These are phyloP conservation scores for Onthophagus taurus DNA, from an alignment of 1,140 invertebrate genomes.

Conservation along the genomic window DNA sequence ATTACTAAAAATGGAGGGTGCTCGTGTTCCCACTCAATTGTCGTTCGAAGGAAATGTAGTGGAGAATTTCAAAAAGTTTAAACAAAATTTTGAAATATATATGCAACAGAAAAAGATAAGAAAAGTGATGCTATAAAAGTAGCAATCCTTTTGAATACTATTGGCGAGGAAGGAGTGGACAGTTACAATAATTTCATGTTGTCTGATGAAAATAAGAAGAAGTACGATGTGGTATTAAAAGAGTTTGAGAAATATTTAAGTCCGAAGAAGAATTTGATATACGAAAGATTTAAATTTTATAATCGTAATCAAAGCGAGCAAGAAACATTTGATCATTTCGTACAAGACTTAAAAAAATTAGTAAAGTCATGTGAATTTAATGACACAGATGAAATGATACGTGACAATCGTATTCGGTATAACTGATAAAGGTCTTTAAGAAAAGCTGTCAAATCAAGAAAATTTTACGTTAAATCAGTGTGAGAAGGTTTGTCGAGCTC, in stretches of 20 bases:
- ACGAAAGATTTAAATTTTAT: slow-evolving; percentile 22
- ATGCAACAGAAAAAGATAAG: no score
- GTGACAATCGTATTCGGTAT: slow-evolving; percentile 31
- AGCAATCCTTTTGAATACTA: no score
- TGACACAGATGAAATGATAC: slow-evolving; percentile 17
- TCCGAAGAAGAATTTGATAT: background rate
- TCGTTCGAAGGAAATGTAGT: no score
- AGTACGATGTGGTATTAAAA: no score
- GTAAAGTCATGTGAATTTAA: background rate
- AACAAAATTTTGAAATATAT: no score
- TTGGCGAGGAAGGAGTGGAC: no score
- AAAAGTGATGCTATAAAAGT: no score
- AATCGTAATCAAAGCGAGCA: slow-evolving; percentile 18
- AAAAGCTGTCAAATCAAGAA: slow-evolving; percentile 25
- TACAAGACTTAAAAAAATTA: background rate
- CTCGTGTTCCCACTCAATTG: no score
- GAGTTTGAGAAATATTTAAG: background rate
- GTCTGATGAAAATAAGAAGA: no score
- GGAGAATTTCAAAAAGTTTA: no score
- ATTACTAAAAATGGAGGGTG: no score
- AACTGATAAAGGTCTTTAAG: slow-evolving; percentile 21
- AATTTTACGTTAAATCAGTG: slow-evolving; percentile 24
- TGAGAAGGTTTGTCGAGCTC: slow-evolving; percentile 19
- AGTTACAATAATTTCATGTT: no score
- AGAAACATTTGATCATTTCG: background rate